Base-by-base conservation (phyloP, 1,140 invertebrate species). In the Sipha flava region DNA sequence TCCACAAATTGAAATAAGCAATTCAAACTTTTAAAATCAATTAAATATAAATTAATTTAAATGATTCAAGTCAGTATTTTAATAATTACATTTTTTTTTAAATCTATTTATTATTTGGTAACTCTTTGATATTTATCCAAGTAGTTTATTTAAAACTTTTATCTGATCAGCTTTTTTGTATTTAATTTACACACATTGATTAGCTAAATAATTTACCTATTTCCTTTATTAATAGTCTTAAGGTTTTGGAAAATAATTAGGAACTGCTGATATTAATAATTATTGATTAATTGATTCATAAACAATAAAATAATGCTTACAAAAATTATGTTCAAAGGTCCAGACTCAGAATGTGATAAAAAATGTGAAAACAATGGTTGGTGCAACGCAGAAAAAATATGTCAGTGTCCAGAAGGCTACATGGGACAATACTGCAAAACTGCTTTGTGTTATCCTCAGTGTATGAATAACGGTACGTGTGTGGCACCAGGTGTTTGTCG, bases 391-490 rank as follows among this genome's bases (percentile, higher is more conserved):
- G 89, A 93, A 47, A 92, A 92, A 85, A 92, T 93, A 80, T 94
- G 92, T 85, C 91, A 94, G 82, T 97, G 95, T 86, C 91, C 92
- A 23, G 92, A 94, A 84, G 94, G 95, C 18, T 96, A 95, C 84
- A 91, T 95, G 88, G 94, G 94, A 10, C 93, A 92, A 81, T 92
- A 95, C 84, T 96, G 94, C 82, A 89, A 92, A 83, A 94, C 92
- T 81, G 94, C 94, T 26, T 87, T 96, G 5, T 97, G 95, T 84
- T 96, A 95, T 87, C 94, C 95, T 47, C 92, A 94, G 84, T 96
- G 95, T 84, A 91, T 95, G 90, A 96, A 96, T 85, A 94, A 94
- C 3, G 95, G 95, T 1, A 94, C 91, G 83, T 96, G 95, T 85
- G 93, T 93, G 34, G 92, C 93, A 16, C 95, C 94, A 12, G 94